Evolutionary conservation across 2,888 invertebrate genomes (phyloP).

Genomic region (Parnassius mnemosyne): DNA sequence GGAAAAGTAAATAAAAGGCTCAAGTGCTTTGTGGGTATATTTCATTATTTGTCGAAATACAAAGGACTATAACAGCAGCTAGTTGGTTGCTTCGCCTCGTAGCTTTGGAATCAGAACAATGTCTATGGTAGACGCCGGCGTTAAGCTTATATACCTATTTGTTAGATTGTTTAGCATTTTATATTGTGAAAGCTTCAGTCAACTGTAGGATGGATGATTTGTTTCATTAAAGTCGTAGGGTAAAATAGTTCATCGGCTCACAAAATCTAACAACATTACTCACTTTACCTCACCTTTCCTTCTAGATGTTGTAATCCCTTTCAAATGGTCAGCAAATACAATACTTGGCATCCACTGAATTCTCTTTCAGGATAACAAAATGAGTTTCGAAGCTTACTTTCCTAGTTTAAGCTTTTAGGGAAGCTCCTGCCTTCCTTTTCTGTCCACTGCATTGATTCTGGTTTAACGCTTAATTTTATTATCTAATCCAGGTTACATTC

Average conservation of each 20-base stretch:
- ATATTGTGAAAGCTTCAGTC: background rate
- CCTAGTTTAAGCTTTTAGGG: no score
- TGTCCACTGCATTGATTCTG: no score
- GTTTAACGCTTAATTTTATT: no score
- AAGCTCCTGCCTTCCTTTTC: no score
- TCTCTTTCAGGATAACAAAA: no score
- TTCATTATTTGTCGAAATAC: slow-evolving; percentile 60
- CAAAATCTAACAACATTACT: background rate
- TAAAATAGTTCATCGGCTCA: background rate
- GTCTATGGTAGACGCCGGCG: slow-evolving; percentile 67
- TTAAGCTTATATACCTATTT: slow-evolving; percentile 40
- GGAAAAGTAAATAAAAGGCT: slow-evolving; percentile 65
- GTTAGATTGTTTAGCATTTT: slow-evolving; percentile 3
- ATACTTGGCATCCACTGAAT: no score
- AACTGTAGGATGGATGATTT: no score
- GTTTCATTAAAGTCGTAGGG: background rate
- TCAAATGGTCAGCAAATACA: no score
- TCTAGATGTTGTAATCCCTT: no score
- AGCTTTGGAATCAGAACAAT: slow-evolving; percentile 42
- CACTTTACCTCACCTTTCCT: no score
- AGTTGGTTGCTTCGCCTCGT: slow-evolving; percentile 41
- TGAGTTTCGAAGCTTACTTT: no score
- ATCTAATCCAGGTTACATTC: no score
- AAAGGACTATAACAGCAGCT: slow-evolving; percentile 47
- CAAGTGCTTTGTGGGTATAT: slow-evolving; percentile 60